Evolutionary conservation across 2,888 invertebrate genomes (phyloP), one percentile per base, ranked within the genome.

Genomic region (Rhingia campestris): DNA sequence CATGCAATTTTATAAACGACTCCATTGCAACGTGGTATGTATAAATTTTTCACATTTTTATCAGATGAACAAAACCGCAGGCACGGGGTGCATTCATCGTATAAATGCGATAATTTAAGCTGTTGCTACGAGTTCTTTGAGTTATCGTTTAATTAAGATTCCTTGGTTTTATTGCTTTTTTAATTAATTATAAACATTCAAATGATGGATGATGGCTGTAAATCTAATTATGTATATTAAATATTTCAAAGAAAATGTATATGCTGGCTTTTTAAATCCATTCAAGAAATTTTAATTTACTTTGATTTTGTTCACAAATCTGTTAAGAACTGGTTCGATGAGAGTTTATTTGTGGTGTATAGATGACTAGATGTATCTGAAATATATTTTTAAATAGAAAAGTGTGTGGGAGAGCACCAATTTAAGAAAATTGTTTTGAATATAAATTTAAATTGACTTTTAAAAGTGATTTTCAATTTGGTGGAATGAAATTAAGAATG

Each of bases 131-230:
- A 56, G 47, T 63, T 45, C 37, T 10, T 39, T 12, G 49, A 64
- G 39, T 49, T 74, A 66, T 74, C 49, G 66, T 74, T 74, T 66
- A 74, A 74, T 74, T 66, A 74, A 58, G 33, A 47, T 63, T 61
- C 30, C 22, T 12, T 37, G 5, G 10, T 47, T 22, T 72, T 59
- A 37, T n/a, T 45, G 32, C 43, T 53, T 35, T 41, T 41, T 56
- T 45, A n/a, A 32, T 45, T 45, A 43, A 7, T 58, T 47, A 47
- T 45, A 30, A 12, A 37, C 56, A 37, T 39, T 61, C 14, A 14
- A 35, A 43, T 33, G 72, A 70, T 58, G 61, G 53, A 51, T 47
- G 53, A 9, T 9, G 47, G 54, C n/a, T 73, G 54, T 53, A 35
- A 6, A 0, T 32, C 35, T 54, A 41, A 47, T 54, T 54, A 47